phyloP scores from a whole-genome alignment of 2,113 vertebrate genomes.

The Vireo altiloquus region DNA sequence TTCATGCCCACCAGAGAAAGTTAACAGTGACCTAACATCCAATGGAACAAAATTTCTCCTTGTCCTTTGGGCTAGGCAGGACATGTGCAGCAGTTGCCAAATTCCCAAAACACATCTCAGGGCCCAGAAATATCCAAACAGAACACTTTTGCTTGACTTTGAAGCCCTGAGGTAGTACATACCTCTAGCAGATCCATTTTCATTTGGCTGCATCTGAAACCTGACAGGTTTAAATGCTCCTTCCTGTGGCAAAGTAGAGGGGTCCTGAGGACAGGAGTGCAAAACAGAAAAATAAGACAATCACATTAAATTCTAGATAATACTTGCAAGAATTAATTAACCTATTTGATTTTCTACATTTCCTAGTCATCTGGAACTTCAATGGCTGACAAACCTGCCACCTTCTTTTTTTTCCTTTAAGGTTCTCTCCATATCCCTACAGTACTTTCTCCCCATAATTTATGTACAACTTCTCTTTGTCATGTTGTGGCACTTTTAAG shows the following conservation, averaged over 20 bases:
- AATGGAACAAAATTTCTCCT: neutral
- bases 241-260: neutral
- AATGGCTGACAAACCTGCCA: neutral
- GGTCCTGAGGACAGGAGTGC: neutral
- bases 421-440: neutral
- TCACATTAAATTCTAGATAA: neutral
- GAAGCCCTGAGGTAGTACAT: neutral
- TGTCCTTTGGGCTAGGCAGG: neutral
- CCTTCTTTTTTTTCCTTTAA: neutral
- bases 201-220: neutral
- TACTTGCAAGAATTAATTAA: neutral
- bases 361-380: neutral
- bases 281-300: neutral
- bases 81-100: neutral
- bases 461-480: neutral
- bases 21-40: neutral
- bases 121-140: neutral
- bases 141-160: neutral
- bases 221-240: neutral
- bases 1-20: neutral
- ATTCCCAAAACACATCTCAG: neutral
- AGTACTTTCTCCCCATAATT: neutral
- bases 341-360: neutral
- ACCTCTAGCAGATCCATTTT: neutral
- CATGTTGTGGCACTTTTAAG: neutral